These are phyloP conservation scores for Gymnopithys bicolor DNA, from an alignment of 2,797 vertebrate genomes.

Conservation along the genomic window DNA sequence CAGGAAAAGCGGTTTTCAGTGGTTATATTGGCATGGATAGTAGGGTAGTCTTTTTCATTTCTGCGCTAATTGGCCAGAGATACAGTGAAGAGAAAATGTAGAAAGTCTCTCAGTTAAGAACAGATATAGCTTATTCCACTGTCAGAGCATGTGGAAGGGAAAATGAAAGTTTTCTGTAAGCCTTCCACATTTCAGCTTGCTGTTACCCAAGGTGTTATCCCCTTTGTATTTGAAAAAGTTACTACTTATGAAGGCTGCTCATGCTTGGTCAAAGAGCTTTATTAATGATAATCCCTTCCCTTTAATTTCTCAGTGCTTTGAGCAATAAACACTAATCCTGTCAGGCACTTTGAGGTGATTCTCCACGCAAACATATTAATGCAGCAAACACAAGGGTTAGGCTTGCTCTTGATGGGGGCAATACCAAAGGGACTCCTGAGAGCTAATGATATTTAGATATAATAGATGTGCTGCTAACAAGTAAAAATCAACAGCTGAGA, in stretches of 20 bases:
- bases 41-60: not conserved
- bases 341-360: not conserved
- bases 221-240: not conserved
- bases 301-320: slow-evolving; percentile 23
- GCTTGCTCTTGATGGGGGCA: not conserved
- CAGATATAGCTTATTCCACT: not conserved
- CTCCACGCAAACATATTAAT: not conserved
- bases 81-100: not conserved
- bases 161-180: not conserved
- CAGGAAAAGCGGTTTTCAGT: not conserved
- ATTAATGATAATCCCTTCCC: not conserved
- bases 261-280: not conserved
- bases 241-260: not conserved
- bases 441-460: not conserved
- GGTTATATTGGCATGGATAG: not conserved
- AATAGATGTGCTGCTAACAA: not conserved
- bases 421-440: not conserved
- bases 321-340: not conserved
- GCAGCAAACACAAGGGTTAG: not conserved
- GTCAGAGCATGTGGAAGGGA: not conserved
- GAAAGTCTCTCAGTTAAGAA: not conserved
- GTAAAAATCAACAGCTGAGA: not conserved
- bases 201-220: not conserved
- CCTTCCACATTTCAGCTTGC: not conserved
- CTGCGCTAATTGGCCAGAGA: not conserved